A percentile compares a stretch with the other conserved stretches of the same genome.
Conservation (phyloP, 2,888 invertebrate species). For the Rutpela maculata region DNA sequence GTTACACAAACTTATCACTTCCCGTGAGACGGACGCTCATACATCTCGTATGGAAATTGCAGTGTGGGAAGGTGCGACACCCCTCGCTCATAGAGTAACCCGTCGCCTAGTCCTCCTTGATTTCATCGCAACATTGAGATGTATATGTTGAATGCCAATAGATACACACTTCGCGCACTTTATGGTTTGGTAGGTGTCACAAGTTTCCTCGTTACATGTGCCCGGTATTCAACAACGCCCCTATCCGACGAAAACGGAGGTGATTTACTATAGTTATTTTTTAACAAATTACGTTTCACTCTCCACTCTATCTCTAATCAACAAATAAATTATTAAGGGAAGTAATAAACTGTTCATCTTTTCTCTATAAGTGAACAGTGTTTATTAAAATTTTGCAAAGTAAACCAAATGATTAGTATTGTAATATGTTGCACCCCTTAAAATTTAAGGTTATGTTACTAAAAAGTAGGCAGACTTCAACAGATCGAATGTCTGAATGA, state of each 20-base stretch:
- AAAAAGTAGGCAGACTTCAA: too few relatives aligned
- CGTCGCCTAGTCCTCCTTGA: constrained; percentile 48
- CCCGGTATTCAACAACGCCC: constrained; percentile 37
- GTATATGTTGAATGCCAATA: constrained; percentile 53
- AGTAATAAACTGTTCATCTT: too few relatives aligned
- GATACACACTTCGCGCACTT: constrained; percentile 42
- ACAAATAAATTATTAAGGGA: not conserved
- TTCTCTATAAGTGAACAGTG: too few relatives aligned
- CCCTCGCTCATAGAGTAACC: constrained; percentile 56
- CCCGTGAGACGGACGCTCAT: constrained; percentile 61
- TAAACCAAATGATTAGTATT: too few relatives aligned
- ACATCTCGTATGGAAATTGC: constrained; percentile 64
- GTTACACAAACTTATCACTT: constrained; percentile 63
- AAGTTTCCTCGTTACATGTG: constrained; percentile 49
- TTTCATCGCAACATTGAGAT: constrained; percentile 60
- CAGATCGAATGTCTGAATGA: too few relatives aligned
- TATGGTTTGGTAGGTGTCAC: constrained; percentile 54
- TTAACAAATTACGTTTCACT: constrained; percentile 7
- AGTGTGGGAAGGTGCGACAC: constrained; percentile 65
- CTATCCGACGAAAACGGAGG: constrained; percentile 23
- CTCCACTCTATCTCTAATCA: not conserved
- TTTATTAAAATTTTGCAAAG: too few relatives aligned
- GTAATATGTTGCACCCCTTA: too few relatives aligned
- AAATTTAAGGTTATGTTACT: too few relatives aligned
- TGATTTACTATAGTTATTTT: constrained; percentile 1